Evolutionary conservation across 1,140 invertebrate genomes (phyloP).

Genomic region (Hyles euphorbiae): DNA sequence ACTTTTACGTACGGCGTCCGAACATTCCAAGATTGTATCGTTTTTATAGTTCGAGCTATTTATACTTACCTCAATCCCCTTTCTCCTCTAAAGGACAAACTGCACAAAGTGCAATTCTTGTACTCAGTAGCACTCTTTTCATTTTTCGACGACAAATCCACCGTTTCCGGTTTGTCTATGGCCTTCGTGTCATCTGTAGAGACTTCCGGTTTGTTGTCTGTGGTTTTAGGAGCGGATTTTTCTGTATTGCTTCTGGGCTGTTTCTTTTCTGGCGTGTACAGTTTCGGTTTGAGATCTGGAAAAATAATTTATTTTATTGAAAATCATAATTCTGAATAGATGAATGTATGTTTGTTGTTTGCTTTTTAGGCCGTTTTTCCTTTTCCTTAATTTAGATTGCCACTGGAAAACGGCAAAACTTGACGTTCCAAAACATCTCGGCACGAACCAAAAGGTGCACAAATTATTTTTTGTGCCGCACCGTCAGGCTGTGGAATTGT

Average conservation of each 20-base stretch:
- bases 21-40: too few relatives aligned
- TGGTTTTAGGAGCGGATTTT: background rate
- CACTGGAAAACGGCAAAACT: background rate
- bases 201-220: background rate
- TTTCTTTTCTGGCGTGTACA: conserved; percentile 31
- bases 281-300: conserved; percentile 46
- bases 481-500: too few relatives aligned
- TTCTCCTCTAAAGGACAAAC: conserved; percentile 42
- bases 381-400: background rate
- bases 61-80: conserved; percentile 43
- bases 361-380: background rate
- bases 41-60: too few relatives aligned
- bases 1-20: too few relatives aligned
- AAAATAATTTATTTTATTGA: conserved; percentile 6
- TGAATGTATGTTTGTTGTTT: background rate
- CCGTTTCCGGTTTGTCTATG: conserved; percentile 15
- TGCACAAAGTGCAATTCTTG: conserved; percentile 38
- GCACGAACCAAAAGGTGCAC: too few relatives aligned
- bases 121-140: conserved; percentile 18
- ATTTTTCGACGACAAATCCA: conserved; percentile 3
- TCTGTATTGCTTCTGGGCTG: conserved; percentile 12
- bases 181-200: conserved; percentile 3
- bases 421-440: background rate
- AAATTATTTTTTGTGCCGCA: too few relatives aligned
- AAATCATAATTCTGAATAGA: background rate